These are phyloP conservation scores for Blastobasis lacticolella DNA, from an alignment of 2,888 invertebrate species.

Conservation along the genomic window DNA sequence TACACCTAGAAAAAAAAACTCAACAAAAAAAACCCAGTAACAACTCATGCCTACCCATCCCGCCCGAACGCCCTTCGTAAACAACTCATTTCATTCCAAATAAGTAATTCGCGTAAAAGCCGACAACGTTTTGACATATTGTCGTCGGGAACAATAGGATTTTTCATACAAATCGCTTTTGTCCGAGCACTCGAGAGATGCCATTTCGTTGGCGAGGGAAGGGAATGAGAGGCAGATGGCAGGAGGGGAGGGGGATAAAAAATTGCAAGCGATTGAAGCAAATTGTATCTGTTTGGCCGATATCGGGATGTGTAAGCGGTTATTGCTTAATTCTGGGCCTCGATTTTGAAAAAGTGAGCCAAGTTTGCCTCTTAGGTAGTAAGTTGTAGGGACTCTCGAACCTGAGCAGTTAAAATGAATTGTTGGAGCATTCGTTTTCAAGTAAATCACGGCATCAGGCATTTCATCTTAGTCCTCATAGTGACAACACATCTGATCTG, in stretches of 20 bases:
- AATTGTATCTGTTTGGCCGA: neutral
- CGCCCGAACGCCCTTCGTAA: neutral
- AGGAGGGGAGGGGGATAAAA: conserved; percentile 44
- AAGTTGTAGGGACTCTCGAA: too few relatives aligned
- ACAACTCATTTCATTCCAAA: conserved; percentile 19
- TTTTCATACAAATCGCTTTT: conserved; percentile 47
- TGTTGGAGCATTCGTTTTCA: too few relatives aligned
- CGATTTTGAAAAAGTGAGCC: too few relatives aligned
- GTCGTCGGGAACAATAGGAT: conserved; percentile 43
- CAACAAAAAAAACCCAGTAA: too few relatives aligned
- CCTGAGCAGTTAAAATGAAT: too few relatives aligned
- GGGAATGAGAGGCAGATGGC: conserved; percentile 18
- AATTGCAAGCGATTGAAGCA: conserved; percentile 15
- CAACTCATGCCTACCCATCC: too few relatives aligned
- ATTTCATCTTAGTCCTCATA: too few relatives aligned
- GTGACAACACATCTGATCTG: too few relatives aligned
- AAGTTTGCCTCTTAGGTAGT: too few relatives aligned
- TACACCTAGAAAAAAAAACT: too few relatives aligned
- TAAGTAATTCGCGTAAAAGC: conserved; percentile 41
- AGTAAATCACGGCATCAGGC: too few relatives aligned
- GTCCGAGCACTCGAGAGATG: conserved; percentile 29
- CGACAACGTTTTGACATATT: conserved; percentile 50
- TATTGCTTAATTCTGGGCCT: too few relatives aligned
- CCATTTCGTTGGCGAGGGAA: conserved; percentile 25
- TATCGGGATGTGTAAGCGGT: neutral